Evolutionary conservation across 1,140 invertebrate species (phyloP).

Genomic region (Thalassaphorura encarpata): DNA sequence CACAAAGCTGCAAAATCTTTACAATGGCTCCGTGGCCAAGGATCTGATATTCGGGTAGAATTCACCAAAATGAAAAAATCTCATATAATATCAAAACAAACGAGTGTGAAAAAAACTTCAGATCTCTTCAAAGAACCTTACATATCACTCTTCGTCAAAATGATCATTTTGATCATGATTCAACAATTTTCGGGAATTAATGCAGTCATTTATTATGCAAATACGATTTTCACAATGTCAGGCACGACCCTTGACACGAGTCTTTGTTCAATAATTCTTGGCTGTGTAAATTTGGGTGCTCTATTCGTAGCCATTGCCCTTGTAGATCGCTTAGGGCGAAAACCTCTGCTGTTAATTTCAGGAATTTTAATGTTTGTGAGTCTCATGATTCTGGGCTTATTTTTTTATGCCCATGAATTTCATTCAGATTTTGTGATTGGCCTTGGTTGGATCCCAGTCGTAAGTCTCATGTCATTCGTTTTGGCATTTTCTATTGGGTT

Average conservation of each 20-base stretch:
- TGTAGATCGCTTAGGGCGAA: slow-evolving; percentile 42
- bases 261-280: slow-evolving; percentile 39
- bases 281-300: slow-evolving; percentile 40
- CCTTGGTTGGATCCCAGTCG: slow-evolving; percentile 62
- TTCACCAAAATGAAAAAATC: slow-evolving; percentile 62
- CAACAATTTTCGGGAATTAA: slow-evolving; percentile 58
- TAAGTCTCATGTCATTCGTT: slow-evolving; percentile 75
- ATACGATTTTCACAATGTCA: slow-evolving; percentile 45
- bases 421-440: slow-evolving; percentile 3
- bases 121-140: slow-evolving; percentile 58
- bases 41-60: slow-evolving; percentile 47
- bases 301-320: slow-evolving; percentile 40
- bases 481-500: slow-evolving; percentile 74
- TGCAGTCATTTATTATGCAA: slow-evolving; percentile 46
- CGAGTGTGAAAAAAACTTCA: slow-evolving; percentile 37
- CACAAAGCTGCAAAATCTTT: slow-evolving; percentile 53
- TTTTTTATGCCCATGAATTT: slow-evolving; percentile 45
- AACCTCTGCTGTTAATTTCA: slow-evolving; percentile 46
- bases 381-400: slow-evolving; percentile 51
- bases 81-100: slow-evolving; percentile 53
- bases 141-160: slow-evolving; percentile 62
- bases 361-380: slow-evolving; percentile 45
- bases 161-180: slow-evolving; percentile 81
- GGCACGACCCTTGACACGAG: slow-evolving; percentile 51
- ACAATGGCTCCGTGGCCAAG: slow-evolving; percentile 50